Base-by-base conservation (phyloP, 2,797 vertebrate genomes). In the Myotis myotis region DNA sequence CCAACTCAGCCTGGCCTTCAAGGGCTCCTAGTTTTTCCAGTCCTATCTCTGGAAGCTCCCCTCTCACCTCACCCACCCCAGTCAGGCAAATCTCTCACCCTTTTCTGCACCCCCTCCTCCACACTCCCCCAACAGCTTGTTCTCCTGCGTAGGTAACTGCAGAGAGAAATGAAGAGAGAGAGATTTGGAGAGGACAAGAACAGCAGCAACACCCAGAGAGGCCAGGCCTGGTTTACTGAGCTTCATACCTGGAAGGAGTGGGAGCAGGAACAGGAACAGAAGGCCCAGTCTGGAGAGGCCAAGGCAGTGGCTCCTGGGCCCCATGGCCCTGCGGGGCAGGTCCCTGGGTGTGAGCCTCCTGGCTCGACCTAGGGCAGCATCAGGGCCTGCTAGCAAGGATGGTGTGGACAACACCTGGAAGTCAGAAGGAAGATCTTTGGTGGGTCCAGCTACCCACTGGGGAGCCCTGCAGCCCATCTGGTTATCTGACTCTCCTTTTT, bases 211-310 rank as follows among this genome's bases (percentile, higher is more conserved):
- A 15, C 7, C 30, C 28, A 36, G 47, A 60, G 55, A 85, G 20
- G n/a, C 44, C 23, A 55, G 68, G 57, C 19, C 62, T 38, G 72
- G 76, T 57, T 86, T 53, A 15, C 41, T 10, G 68, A 66, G 28
- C 53, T 2, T 93, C 96, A 7, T 97, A 97, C 97, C 97, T 97
- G 96, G 36, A 33, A 96, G 92, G 33, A 95, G 51, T 17, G 87
- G 90, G 28, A 96, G 74, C 89, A 96, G 92, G 41, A 97, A n/a
- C 75, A 97, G 96, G 41, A 97, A 28, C 79, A 97, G 96, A 41
- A 97, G 83, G 33, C 81, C 57, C 70, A 92, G 81, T 55, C 87
- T 71, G 84, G 87, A 93, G 91, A 80, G 17, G 78, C 66, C 3
- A 28, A 74, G 72, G 49, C 2, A 33, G 19, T 17, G 20, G 90